Base-by-base conservation (phyloP, 2,113 vertebrate genomes). In the Steatornis caripensis region DNA sequence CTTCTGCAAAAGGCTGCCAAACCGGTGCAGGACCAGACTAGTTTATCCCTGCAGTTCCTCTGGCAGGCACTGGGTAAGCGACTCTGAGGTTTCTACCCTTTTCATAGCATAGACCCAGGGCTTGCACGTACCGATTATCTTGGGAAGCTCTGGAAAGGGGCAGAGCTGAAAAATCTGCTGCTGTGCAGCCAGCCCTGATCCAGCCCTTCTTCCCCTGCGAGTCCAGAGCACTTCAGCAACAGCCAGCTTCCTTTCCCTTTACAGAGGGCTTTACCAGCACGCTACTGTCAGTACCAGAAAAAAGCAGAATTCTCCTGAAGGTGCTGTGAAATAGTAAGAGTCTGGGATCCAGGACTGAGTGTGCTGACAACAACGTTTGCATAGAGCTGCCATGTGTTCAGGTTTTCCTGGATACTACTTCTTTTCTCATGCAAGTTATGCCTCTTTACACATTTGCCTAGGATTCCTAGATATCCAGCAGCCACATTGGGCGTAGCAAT, bases 21-120 rank as follows among this genome's bases (percentile, higher is more conserved):
- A 45, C 37, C 22, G 10, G 10, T 93, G 79, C 96, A 95, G 96
- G 94, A 95, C 90, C 90, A 85, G 94, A 94, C 85, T 77, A 19
- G 96, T 86, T 92, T 11, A 61, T 58, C 85, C 90, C 79, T 91
- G 85, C 88, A 79, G 92, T 10, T 85, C 70, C 88, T 80, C 94
- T 80, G 79, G 83, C 78, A 93, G 79, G 76, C 13, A 0, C 83
- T 72, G 87, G 74, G 32, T 41, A 76, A 93, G 61, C 15, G 69
- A 51, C 74, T 87, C 70, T 5, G 32, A 82, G 69, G 34, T 69
- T 84, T 46, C 37, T 46, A 12, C 57, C 61, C 65, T 82, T 69
- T 84, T 32, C 43, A 34, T 6, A 48, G 46, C 0, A 0, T 21
- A 55, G 16, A 86, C 53, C 60, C 69, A 75, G 77, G 7, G 62